Evolutionary conservation across 1,140 invertebrate species (phyloP), one percentile per base, ranked within the genome.

Genomic region (Hormaphis cornu): DNA sequence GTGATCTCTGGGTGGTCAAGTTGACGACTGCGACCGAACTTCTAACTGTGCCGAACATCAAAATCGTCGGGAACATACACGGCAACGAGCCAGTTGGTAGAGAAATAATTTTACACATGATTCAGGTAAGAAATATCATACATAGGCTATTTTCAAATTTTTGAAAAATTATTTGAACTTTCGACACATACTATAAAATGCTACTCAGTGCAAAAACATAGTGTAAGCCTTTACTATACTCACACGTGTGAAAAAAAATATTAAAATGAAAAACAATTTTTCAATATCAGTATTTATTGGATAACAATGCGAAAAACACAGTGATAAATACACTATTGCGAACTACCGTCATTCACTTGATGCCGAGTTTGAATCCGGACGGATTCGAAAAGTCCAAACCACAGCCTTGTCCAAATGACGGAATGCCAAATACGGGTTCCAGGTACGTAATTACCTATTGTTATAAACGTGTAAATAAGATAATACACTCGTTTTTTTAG

Each of bases 361-460:
- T 97, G 85, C 94, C 94, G 0, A 89, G 89, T 7, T 84, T 95
- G 81, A 95, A 96, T 81, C 93, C 93, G 44, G 93, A 97, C 82
- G 93, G 92, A 5, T 93, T 88, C 79, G 87, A 89, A 78, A 80
- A 80, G 28, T 83, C 61, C 6, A 1, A 2, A 5, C 61, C 61
- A 8, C n/a, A 50, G 12, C 40, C 44, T 28, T 66, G 61, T n/a
- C 42, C 42, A 14, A 20, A 33, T n/a, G 14, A 30, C 14, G 44
- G 44, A 24, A 33, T 14, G 16, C 24, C n/a, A 3, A 6, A 1
- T 5, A 3, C 12, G 8, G 61, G 61, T 16, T 33, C 26, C 24
- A 66, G 61, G 61, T 66, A 53, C 16, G 6, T 7, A n/a, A 50
- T 50, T 9, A 18, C 22, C 7, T 5, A 22, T 24, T 50, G 7